These are phyloP conservation scores for Laupala kohalensis DNA, from an alignment of 1,140 invertebrate genomes.

Conservation along the genomic window DNA sequence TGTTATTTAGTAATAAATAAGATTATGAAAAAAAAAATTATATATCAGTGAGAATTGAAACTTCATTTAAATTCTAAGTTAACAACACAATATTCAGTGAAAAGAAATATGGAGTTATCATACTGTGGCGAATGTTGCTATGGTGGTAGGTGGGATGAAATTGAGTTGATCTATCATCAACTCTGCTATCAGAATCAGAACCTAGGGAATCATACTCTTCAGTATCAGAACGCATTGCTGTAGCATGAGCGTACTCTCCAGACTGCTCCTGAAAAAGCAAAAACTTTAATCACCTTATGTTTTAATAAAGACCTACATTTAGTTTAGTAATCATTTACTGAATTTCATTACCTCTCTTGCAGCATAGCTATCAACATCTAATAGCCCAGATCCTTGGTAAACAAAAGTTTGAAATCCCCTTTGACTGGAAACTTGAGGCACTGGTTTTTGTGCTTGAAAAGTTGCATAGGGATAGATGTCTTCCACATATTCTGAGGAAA, in stretches of 20 bases:
- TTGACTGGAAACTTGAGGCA: constrained; percentile 5
- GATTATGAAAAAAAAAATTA: too few species aligned
- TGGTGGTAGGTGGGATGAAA: constrained; percentile 12
- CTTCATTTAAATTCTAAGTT: too few species aligned
- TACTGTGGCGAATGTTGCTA: constrained; percentile 20
- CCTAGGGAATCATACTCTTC: constrained; percentile 21
- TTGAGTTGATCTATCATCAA: constrained; percentile 6
- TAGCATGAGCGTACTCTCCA: constrained; percentile 17
- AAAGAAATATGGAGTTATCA: constrained; percentile 10
- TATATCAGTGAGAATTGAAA: too few species aligned
- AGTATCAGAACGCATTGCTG: constrained; percentile 14
- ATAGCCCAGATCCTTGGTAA: constrained; percentile 9
- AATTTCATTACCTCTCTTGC: constrained; percentile 4
- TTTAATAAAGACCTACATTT: neutral
- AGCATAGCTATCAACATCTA: constrained; percentile 8
- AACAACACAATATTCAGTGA: too few species aligned
- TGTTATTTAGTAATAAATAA: too few species aligned
- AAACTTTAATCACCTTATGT: neutral
- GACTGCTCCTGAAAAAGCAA: neutral
- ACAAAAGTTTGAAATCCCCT: constrained; percentile 15
- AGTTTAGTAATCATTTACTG: too few species aligned
- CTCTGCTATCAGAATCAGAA: constrained; percentile 18
- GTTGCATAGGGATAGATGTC: constrained; percentile 27
- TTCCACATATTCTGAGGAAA: constrained; percentile 22
- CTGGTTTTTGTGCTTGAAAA: constrained; percentile 24